A percentile compares a stretch with the other conserved stretches of the same genome.
Evolutionary conservation across 2,113 vertebrate species (phyloP).

Genomic region (Rhabdornis inornatus): DNA sequence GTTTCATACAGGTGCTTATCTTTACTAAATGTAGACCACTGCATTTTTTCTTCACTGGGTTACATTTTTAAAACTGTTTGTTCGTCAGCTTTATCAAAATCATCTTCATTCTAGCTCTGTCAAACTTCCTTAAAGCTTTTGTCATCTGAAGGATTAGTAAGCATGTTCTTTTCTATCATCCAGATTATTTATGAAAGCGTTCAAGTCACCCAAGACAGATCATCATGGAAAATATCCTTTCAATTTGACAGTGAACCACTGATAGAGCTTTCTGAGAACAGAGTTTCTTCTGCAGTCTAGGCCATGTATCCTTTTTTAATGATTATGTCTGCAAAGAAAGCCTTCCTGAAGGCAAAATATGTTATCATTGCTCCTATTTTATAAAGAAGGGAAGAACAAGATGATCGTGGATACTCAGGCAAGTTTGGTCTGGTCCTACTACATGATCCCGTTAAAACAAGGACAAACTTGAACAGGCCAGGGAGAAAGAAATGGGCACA

Average conservation of each 20-base stretch:
- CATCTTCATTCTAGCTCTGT: neutral
- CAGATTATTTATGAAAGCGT: slow-evolving; percentile 4
- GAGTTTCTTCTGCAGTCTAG: neutral
- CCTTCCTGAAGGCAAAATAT: neutral
- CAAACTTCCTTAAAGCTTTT: neutral
- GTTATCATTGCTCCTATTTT: neutral
- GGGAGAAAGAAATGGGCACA: neutral
- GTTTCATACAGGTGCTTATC: neutral
- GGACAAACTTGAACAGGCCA: neutral
- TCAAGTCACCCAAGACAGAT: neutral
- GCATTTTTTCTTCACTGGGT: neutral
- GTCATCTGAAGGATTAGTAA: slow-evolving; percentile 36
- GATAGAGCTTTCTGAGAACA: neutral
- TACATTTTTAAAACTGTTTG: neutral
- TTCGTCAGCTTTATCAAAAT: neutral
- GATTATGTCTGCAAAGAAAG: neutral
- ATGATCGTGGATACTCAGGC: neutral
- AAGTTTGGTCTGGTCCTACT: neutral
- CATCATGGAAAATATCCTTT: neutral
- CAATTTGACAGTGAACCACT: neutral
- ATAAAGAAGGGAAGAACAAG: neutral
- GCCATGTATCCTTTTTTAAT: neutral
- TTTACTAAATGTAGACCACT: neutral
- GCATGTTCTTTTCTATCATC: neutral
- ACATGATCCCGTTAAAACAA: neutral